These are phyloP conservation scores for Willowsia nigromaculata DNA, from an alignment of 2,888 invertebrate genomes.

Conservation along the genomic window DNA sequence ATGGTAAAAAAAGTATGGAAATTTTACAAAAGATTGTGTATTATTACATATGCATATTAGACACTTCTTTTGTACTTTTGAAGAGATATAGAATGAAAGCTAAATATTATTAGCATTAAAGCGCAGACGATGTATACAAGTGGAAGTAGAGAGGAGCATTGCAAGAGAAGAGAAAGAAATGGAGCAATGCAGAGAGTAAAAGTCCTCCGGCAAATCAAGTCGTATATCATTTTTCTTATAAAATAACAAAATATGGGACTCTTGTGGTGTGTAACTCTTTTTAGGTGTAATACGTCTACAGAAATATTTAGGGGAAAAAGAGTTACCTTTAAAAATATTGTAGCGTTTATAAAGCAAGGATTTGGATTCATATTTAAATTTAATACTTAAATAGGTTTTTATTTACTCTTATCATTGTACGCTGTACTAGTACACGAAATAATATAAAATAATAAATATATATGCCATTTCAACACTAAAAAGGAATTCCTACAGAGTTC, in stretches of 20 bases:
- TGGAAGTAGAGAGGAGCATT: neutral
- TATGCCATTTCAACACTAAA: too few species aligned
- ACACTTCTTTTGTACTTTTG: neutral
- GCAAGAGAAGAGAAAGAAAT: slow-evolving; percentile 1
- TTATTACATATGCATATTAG: slow-evolving; percentile 15
- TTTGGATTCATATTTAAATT: neutral
- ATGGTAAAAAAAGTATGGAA: slow-evolving; percentile 18
- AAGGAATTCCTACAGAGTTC: too few species aligned
- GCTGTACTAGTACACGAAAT: neutral
- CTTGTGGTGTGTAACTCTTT: slow-evolving; percentile 23
- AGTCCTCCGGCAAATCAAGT: slow-evolving; percentile 49
- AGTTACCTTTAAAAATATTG: slow-evolving; percentile 1
- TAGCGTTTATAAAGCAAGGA: neutral
- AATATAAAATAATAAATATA: too few species aligned
- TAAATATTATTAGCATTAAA: neutral
- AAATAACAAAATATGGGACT: slow-evolving; percentile 23
- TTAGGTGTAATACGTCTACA: neutral
- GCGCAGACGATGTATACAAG: too few species aligned
- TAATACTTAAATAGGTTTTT: neutral
- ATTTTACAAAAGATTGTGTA: slow-evolving; percentile 24
- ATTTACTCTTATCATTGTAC: neutral
- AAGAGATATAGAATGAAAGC: neutral
- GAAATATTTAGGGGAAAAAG: too few species aligned
- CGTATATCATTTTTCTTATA: slow-evolving; percentile 39
- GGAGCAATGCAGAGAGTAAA: slow-evolving; percentile 8